Percentiles rank a stretch among this genome's conserved stretches.
These are phyloP conservation scores for Lepidochrysops patricia DNA, from an alignment of 2,888 invertebrate species.

Conservation along the genomic window DNA sequence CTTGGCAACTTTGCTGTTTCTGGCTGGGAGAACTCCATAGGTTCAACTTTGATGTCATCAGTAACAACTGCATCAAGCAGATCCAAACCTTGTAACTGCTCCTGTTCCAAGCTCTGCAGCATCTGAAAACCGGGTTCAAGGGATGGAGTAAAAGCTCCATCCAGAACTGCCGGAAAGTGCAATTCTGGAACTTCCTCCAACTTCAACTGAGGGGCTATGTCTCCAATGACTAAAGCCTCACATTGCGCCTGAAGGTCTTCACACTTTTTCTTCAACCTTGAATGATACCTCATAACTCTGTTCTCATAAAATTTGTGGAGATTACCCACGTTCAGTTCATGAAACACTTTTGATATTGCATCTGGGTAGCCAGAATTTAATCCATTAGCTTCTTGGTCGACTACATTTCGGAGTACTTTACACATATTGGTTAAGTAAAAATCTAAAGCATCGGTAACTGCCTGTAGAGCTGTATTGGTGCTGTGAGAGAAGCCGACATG, in stretches of 20 bases:
- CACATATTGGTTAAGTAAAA: slow-evolving; percentile 61
- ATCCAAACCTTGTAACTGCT: slow-evolving; percentile 63
- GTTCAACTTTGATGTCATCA: slow-evolving; percentile 62
- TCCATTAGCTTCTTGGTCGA: slow-evolving; percentile 58
- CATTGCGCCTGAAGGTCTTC: slow-evolving; percentile 42
- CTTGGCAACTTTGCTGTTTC: slow-evolving; percentile 46
- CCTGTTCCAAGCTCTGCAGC: slow-evolving; percentile 77
- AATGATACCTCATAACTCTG: slow-evolving; percentile 52
- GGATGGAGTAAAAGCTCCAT: slow-evolving; percentile 71
- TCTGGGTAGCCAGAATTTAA: slow-evolving; percentile 60
- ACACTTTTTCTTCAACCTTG: slow-evolving; percentile 49
- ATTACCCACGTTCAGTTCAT: slow-evolving; percentile 58
- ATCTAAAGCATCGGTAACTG: slow-evolving; percentile 56
- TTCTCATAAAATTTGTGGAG: slow-evolving; percentile 62
- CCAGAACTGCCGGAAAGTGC: slow-evolving; percentile 68
- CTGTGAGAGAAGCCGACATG: slow-evolving; percentile 55
- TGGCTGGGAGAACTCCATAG: slow-evolving; percentile 56
- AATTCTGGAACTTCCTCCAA: slow-evolving; percentile 70
- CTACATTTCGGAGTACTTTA: slow-evolving; percentile 51
- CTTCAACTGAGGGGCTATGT: slow-evolving; percentile 53
- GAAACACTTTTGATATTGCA: slow-evolving; percentile 60
- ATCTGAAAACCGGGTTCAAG: slow-evolving; percentile 79
- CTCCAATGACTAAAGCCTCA: slow-evolving; percentile 49
- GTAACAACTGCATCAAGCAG: slow-evolving; percentile 52
- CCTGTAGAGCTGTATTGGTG: slow-evolving; percentile 52